Conservation (phyloP, 2,113 vertebrate species). For the Lamprotornis superbus region DNA sequence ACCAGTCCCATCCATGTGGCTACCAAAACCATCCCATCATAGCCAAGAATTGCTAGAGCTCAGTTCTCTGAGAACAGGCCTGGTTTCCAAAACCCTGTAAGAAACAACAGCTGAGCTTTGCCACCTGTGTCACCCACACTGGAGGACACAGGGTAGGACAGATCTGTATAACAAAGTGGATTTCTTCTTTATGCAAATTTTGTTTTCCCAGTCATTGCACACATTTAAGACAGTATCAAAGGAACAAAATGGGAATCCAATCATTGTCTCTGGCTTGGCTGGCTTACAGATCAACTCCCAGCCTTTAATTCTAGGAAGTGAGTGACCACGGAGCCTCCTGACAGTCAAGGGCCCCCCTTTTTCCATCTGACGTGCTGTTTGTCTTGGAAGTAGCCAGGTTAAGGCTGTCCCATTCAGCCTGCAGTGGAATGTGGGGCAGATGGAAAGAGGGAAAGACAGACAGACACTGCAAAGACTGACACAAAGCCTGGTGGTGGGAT, state of each 20-base stretch:
- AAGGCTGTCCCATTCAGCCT: background rate
- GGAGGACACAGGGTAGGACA: background rate
- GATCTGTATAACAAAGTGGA: background rate
- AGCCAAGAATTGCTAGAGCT: background rate
- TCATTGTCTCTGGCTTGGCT: constrained; percentile 20
- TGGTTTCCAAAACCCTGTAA: background rate
- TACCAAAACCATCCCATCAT: background rate
- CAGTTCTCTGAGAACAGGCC: background rate
- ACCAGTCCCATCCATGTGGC: background rate
- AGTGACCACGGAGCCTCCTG: background rate
- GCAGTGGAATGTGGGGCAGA: background rate
- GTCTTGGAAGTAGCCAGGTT: constrained; percentile 31
- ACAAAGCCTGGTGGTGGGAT: background rate
- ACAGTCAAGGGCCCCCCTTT: background rate
- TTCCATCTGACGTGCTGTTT: background rate
- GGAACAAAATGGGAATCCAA: constrained; percentile 20
- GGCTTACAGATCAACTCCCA: constrained; percentile 9
- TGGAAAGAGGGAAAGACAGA: background rate
- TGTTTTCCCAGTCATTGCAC: background rate
- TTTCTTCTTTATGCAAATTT: background rate
- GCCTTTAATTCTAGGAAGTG: constrained; percentile 49
- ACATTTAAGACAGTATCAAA: background rate
- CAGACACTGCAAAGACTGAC: background rate
- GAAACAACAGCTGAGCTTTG: background rate
- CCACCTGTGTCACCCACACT: background rate